Evolutionary conservation across 2,113 vertebrate genomes (phyloP).

Genomic region (Lophotis ruficrista): DNA sequence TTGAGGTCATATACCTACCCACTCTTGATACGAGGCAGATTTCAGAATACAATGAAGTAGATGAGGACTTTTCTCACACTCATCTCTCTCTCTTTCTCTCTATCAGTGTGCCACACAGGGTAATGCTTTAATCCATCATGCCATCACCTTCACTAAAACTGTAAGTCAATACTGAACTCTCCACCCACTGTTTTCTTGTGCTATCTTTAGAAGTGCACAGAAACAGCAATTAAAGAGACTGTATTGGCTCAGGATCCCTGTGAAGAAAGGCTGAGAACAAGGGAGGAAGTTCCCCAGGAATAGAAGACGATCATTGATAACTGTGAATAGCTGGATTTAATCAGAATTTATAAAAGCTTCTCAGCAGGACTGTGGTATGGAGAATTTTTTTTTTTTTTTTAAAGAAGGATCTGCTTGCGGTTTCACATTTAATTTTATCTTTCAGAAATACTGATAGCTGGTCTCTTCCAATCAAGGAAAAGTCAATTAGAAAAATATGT

Average conservation of each 20-base stretch:
- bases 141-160: slow-evolving; percentile 25
- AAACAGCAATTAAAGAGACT: slow-evolving; percentile 39
- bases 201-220: neutral
- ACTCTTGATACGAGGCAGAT: neutral
- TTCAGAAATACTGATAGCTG: neutral
- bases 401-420: neutral
- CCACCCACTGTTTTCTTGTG: neutral
- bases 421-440: slow-evolving; percentile 3
- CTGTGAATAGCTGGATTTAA: slow-evolving; percentile 36
- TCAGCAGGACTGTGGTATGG: neutral
- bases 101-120: neutral
- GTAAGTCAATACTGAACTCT: slow-evolving; percentile 8
- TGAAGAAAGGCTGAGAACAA: neutral
- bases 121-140: slow-evolving; percentile 15
- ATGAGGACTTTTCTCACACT: neutral
- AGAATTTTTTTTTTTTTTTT: no score
- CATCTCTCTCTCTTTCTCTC: neutral
- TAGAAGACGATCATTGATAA: neutral
- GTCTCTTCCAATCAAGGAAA: neutral
- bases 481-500: neutral
- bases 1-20: neutral
- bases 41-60: neutral
- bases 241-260: neutral
- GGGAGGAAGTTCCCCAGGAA: neutral
- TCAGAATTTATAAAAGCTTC: slow-evolving; percentile 24